Evolutionary conservation across 30 jellyfish, hydroid and myxozoan species (phyloP), one percentile per base, ranked within the genome.

Genomic region (Clytia hemisphaerica): DNA sequence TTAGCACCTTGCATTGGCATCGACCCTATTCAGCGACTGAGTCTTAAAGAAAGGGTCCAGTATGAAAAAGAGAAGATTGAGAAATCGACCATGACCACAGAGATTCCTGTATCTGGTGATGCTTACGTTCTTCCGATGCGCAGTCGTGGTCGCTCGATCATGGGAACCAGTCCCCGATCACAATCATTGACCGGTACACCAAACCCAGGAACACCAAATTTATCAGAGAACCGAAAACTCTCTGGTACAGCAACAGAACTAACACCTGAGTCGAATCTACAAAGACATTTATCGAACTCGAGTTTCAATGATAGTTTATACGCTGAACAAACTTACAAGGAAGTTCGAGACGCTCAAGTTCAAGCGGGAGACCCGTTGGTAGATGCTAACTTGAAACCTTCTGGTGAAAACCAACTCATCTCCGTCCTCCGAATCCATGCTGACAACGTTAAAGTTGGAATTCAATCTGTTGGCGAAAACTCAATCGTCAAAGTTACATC

Each of bases 341-440:
- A 45, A 30, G 77, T 69, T 25, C 28, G 55, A 3, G 81, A 69
- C 36, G 75, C 29, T 21, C 76, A 53, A 12, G 50, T 69, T 47
- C 81, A 69, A 35, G 81, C 48, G 25, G 81, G 81, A 5, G 54
- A 69, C 15, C 40, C 81, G 22, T 50, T 69, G 36, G 12, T 44
- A 33, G 32, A 45, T 12, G 25, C 27, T 2, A 46, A 28, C 21
- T 30, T 53, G 24, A 49, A 45, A 45, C 73, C 81, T 18, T n/a
- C 28, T 4, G 61, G 60, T 31, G 77, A 74, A n/a, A 80, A 79
- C 68, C 80, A 75, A 40, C 58, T 35, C 30, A 82, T 89, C 38
- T 89, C 98, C 22, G 92, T 89, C 2, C 71, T 89, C 2, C 82
- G 83, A 21, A n/a, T 82, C 21, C 83, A 67, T 54, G 62, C 83